phyloP scores from a whole-genome alignment of 1,140 invertebrate species.

The Drosophila ficusphila region DNA sequence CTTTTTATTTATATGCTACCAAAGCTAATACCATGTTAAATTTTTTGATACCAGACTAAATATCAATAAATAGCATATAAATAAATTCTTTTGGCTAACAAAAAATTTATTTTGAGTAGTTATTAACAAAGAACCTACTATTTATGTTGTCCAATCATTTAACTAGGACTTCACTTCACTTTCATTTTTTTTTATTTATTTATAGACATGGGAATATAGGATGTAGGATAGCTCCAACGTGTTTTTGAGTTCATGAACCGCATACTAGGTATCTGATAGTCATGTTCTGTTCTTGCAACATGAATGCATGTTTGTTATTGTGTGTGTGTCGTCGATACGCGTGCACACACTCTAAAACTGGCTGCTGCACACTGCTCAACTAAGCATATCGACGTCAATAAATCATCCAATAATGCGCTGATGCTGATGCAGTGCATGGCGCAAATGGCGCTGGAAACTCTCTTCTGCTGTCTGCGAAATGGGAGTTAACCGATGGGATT shows the following conservation, averaged over 20 bases:
- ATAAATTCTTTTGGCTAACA: no score
- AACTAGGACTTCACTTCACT: no score
- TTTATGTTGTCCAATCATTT: no score
- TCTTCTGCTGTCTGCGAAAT: constrained; percentile 10
- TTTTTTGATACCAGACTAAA: no score
- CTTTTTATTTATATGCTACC: no score
- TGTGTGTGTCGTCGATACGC: constrained; percentile 24
- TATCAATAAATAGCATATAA: no score
- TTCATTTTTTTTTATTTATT: no score
- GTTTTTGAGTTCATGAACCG: neutral
- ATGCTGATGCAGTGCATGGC: constrained; percentile 56
- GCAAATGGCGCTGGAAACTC: constrained; percentile 53
- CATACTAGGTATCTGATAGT: neutral
- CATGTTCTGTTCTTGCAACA: neutral
- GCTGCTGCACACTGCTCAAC: constrained; percentile 68
- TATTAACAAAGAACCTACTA: no score
- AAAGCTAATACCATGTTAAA: no score
- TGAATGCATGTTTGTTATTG: neutral
- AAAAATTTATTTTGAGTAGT: no score
- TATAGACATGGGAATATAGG: no score
- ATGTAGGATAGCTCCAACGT: no score
- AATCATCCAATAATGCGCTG: constrained; percentile 82
- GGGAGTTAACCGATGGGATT: neutral
- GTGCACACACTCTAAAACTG: constrained; percentile 66
- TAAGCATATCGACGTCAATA: constrained; percentile 83